phyloP scores from a whole-genome alignment of 2,113 vertebrate genomes.

The Sprattus sprattus region DNA sequence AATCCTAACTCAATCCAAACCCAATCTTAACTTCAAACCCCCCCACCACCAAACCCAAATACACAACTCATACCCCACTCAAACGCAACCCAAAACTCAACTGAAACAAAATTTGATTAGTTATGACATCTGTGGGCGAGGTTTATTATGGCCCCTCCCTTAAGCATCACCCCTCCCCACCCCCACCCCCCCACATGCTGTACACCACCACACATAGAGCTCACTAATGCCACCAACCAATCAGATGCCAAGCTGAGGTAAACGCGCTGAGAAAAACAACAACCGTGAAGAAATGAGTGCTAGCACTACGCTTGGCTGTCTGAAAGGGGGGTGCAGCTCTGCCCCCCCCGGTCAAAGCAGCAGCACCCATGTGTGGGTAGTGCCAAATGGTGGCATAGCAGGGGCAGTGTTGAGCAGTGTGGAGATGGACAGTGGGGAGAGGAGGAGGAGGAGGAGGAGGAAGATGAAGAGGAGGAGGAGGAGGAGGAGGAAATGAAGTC shows the following conservation, averaged over 20 bases:
- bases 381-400: not conserved
- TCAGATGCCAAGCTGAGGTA: not conserved
- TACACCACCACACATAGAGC: not conserved
- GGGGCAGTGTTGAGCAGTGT: not conserved
- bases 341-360: not conserved
- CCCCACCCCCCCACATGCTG: constrained; percentile 27
- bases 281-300: not conserved
- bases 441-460: constrained; percentile 29
- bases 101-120: not conserved
- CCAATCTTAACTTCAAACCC: not conserved
- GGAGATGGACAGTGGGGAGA: constrained; percentile 34
- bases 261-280: not conserved
- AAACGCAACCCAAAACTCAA: not conserved
- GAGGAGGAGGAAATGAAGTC: constrained; percentile 27
- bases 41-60: not conserved
- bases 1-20: too few species aligned
- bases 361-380: not conserved
- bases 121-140: not conserved
- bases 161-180: constrained; percentile 31
- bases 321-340: not conserved
- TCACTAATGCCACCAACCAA: not conserved
- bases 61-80: not conserved
- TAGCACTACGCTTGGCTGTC: not conserved
- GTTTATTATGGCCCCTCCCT: not conserved
- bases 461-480: constrained; percentile 27